Percentiles rank a stretch among this genome's conserved stretches.
These are phyloP conservation scores for Pelosia muscerda DNA, from an alignment of 2,888 invertebrate genomes.

Conservation along the genomic window DNA sequence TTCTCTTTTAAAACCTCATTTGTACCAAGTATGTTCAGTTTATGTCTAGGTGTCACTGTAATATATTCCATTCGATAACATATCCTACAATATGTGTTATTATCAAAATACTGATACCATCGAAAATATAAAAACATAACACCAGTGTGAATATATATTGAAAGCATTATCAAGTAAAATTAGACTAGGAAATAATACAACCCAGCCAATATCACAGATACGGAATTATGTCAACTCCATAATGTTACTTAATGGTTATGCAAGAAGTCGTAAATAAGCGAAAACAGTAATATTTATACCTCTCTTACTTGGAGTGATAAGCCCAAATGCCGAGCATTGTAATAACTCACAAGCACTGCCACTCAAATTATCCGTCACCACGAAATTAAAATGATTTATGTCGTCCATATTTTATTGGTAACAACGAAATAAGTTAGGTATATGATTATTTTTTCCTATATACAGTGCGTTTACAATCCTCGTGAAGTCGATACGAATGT, in stretches of 20 bases:
- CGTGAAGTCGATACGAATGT: background rate
- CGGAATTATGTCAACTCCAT: background rate
- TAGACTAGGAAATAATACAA: background rate
- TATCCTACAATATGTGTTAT: too few relatives aligned
- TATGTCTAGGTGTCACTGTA: too few relatives aligned
- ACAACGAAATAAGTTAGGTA: slow-evolving; percentile 2
- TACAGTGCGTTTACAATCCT: background rate
- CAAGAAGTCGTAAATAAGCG: background rate
- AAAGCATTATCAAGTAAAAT: background rate
- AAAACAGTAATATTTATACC: background rate
- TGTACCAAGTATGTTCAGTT: too few relatives aligned
- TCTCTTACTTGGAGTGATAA: background rate
- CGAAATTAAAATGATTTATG: slow-evolving; percentile 33
- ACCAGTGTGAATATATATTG: background rate
- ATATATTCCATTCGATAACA: too few relatives aligned
- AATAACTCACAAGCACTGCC: slow-evolving; percentile 13
- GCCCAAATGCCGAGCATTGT: slow-evolving; percentile 7
- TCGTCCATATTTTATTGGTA: slow-evolving; percentile 29
- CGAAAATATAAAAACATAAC: background rate
- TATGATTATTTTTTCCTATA: too few relatives aligned
- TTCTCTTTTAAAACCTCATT: too few relatives aligned
- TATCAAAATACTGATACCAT: background rate
- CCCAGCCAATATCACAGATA: background rate
- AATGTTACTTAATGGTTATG: background rate
- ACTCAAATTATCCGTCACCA: slow-evolving; percentile 27